Evolutionary conservation across 2,797 vertebrate species (phyloP).

Genomic region (Spea hammondii): DNA sequence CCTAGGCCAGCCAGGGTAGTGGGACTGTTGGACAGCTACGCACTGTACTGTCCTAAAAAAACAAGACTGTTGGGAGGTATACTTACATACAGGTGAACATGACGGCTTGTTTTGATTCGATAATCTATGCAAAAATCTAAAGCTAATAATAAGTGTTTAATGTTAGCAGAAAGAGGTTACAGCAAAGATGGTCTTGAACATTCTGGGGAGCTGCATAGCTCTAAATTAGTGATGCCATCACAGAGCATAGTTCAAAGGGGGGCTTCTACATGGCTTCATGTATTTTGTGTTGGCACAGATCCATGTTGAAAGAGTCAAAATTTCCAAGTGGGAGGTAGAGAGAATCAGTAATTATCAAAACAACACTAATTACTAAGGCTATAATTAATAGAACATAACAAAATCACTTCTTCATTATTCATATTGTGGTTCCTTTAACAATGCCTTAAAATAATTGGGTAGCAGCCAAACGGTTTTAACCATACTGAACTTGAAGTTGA

Average conservation of each 20-base stretch:
- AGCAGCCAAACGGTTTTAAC: background rate
- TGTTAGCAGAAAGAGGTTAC: too few relatives aligned
- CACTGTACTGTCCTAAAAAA: too few relatives aligned
- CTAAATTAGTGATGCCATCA: background rate
- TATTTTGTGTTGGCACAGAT: background rate
- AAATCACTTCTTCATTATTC: background rate
- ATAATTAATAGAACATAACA: background rate
- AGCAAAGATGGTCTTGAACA: background rate
- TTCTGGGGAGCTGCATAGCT: background rate
- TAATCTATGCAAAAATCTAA: too few relatives aligned
- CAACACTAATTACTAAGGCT: background rate
- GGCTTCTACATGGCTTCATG: background rate
- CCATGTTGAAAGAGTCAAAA: constrained; percentile 2
- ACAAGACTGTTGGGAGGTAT: too few relatives aligned
- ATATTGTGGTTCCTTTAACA: background rate
- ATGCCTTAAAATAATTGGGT: background rate
- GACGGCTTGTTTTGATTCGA: too few relatives aligned
- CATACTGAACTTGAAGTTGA: background rate
- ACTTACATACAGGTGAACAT: too few relatives aligned
- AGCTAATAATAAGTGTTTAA: too few relatives aligned
- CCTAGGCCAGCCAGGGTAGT: too few relatives aligned
- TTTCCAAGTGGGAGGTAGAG: background rate
- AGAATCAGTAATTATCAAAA: background rate
- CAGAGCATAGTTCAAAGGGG: background rate
- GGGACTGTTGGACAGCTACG: too few relatives aligned